Percentiles rank a stretch among this genome's conserved stretches.
These are phyloP conservation scores for Drosophila persimilis DNA, from an alignment of 1,140 invertebrate genomes.

Conservation along the genomic window DNA sequence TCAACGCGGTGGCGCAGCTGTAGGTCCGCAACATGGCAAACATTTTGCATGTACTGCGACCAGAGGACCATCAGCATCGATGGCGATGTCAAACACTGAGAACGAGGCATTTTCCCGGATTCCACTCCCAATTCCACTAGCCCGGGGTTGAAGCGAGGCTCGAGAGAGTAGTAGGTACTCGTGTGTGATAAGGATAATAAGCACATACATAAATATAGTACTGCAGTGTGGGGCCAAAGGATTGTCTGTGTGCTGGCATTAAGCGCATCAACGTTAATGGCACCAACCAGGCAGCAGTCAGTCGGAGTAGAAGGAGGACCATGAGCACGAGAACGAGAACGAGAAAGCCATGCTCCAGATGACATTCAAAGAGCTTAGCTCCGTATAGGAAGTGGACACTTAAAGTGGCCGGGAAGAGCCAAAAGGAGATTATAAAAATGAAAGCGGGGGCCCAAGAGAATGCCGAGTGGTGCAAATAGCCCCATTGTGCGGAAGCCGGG, in stretches of 20 bases:
- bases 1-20: too few species aligned
- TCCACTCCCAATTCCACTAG: background rate
- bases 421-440: too few species aligned
- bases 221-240: conserved; percentile 8
- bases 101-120: conserved; percentile 26
- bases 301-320: too few species aligned
- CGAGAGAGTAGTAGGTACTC: too few species aligned
- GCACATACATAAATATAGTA: conserved; percentile 42
- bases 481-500: too few species aligned
- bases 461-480: too few species aligned
- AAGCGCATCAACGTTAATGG: conserved; percentile 50
- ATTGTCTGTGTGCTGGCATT: conserved; percentile 36
- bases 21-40: conserved; percentile 22
- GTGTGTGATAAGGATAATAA: conserved; percentile 47
- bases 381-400: too few species aligned
- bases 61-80: background rate
- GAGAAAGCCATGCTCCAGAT: too few species aligned
- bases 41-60: conserved; percentile 35
- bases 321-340: background rate
- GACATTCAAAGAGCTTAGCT: too few species aligned
- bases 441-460: too few species aligned
- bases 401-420: too few species aligned
- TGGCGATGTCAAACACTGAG: conserved; percentile 13
- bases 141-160: too few species aligned
- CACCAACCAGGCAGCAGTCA: conserved; percentile 1